Percentiles rank a stretch among this genome's conserved stretches.
These are phyloP conservation scores for Drosophila takahashii DNA, from an alignment of 1,140 invertebrate genomes.

Conservation along the genomic window DNA sequence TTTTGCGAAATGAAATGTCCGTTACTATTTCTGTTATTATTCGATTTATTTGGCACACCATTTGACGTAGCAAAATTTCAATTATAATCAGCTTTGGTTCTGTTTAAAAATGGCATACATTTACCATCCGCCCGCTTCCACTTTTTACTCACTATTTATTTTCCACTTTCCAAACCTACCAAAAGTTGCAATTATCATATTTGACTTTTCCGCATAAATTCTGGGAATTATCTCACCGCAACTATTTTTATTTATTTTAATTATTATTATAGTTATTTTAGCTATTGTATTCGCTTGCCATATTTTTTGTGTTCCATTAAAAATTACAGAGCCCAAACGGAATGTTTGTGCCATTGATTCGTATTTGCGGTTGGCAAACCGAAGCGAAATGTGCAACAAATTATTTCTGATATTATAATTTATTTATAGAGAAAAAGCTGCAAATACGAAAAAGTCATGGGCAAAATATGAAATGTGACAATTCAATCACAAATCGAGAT, in stretches of 20 bases:
- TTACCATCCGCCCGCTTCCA: slow-evolving; percentile 16
- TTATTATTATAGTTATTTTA: slow-evolving; percentile 44
- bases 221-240: slow-evolving; percentile 40
- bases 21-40: slow-evolving; percentile 33
- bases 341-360: slow-evolving; percentile 47
- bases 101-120: slow-evolving; percentile 40
- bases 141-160: slow-evolving; percentile 5
- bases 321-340: slow-evolving; percentile 22
- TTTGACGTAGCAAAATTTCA: slow-evolving; percentile 43
- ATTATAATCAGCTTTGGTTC: slow-evolving; percentile 46
- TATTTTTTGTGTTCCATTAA: slow-evolving; percentile 18
- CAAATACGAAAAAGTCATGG: slow-evolving; percentile 11
- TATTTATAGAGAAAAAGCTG: slow-evolving; percentile 15
- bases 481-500: slow-evolving; percentile 67
- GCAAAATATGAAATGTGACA: slow-evolving; percentile 63
- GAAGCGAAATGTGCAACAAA: slow-evolving; percentile 54
- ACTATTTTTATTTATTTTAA: slow-evolving; percentile 39
- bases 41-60: slow-evolving; percentile 21
- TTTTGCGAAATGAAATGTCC: slow-evolving; percentile 17
- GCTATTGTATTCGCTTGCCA: slow-evolving; percentile 14
- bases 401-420: slow-evolving; percentile 43
- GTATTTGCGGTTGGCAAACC: slow-evolving; percentile 33
- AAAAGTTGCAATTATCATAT: slow-evolving; percentile 47
- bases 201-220: slow-evolving; percentile 53
- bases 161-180: neutral